These are phyloP conservation scores for Poecilia velifera DNA, from an alignment of 2,797 vertebrate species.

Conservation along the genomic window DNA sequence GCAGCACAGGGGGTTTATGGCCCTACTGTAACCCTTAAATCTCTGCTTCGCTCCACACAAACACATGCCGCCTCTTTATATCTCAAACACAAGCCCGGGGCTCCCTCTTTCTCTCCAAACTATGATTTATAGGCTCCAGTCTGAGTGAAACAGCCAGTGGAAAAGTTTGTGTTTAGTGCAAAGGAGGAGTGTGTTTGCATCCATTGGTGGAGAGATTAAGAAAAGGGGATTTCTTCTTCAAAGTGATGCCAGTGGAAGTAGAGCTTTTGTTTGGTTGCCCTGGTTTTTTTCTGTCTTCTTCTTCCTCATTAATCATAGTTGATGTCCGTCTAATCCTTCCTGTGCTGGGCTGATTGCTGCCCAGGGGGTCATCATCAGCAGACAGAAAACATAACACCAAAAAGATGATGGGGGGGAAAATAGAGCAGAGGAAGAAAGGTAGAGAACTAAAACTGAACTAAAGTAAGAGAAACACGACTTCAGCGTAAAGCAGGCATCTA, in stretches of 20 bases:
- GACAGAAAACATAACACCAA: conserved; percentile 45
- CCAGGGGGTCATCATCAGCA: conserved; percentile 59
- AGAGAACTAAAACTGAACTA: too few species aligned
- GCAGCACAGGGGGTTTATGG: conserved; percentile 52
- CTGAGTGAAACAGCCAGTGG: conserved; percentile 56
- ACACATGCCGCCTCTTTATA: conserved; percentile 45
- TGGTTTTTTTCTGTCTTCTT: conserved; percentile 53
- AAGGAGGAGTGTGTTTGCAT: conserved; percentile 25
- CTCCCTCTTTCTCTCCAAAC: conserved; percentile 46
- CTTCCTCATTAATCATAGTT: conserved; percentile 75
- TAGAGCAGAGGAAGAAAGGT: conserved; percentile 20
- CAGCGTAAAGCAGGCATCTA: too few species aligned
- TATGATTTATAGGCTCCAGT: conserved; percentile 64
- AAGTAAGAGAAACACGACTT: too few species aligned
- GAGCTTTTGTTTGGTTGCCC: conserved; percentile 68
- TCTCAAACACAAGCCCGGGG: conserved; percentile 36
- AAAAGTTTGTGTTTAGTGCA: conserved; percentile 42
- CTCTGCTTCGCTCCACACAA: conserved; percentile 18
- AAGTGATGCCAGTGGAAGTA: conserved; percentile 54
- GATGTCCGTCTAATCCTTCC: conserved; percentile 74
- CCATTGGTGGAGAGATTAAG: conserved; percentile 33
- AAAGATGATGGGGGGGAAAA: conserved; percentile 31
- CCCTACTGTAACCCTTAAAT: conserved; percentile 62
- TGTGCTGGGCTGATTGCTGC: conserved; percentile 70
- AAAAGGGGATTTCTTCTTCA: conserved; percentile 53